Evolutionary conservation across 2,797 vertebrate species (phyloP).

Genomic region (Phalloptychus januarius): DNA sequence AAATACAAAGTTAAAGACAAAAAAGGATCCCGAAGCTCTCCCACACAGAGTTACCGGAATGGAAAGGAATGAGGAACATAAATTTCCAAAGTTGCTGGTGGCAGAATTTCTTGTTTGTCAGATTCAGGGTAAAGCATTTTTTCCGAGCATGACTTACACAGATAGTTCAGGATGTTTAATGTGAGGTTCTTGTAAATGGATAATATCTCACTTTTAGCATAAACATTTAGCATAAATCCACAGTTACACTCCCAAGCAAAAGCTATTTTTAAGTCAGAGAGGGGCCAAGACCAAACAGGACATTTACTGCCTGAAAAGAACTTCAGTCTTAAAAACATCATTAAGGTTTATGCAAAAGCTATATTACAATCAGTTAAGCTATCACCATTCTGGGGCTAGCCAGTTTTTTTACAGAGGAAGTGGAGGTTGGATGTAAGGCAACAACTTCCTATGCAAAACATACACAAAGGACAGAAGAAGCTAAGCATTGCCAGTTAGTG

Average conservation of each 20-base stretch:
- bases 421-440: neutral
- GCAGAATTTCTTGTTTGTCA: slow-evolving; percentile 32
- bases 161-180: slow-evolving; percentile 34
- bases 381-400: neutral
- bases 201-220: neutral
- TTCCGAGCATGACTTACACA: slow-evolving; percentile 33
- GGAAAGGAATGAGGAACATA: slow-evolving; percentile 47
- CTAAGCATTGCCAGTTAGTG: neutral
- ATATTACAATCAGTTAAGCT: neutral
- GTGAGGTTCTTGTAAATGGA: neutral
- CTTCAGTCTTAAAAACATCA: neutral
- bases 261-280: neutral
- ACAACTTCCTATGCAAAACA: neutral
- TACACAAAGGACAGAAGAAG: neutral
- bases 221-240: neutral
- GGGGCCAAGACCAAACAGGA: neutral
- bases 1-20: slow-evolving; percentile 62
- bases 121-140: slow-evolving; percentile 16
- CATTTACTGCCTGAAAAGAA: neutral
- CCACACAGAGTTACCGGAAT: slow-evolving; percentile 44
- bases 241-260: neutral
- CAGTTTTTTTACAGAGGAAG: neutral
- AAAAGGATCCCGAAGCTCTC: slow-evolving; percentile 58
- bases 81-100: slow-evolving; percentile 41
- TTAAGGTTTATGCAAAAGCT: neutral